Base-by-base conservation (phyloP, 2,797 vertebrate genomes). In the Fistularia commersonii region DNA sequence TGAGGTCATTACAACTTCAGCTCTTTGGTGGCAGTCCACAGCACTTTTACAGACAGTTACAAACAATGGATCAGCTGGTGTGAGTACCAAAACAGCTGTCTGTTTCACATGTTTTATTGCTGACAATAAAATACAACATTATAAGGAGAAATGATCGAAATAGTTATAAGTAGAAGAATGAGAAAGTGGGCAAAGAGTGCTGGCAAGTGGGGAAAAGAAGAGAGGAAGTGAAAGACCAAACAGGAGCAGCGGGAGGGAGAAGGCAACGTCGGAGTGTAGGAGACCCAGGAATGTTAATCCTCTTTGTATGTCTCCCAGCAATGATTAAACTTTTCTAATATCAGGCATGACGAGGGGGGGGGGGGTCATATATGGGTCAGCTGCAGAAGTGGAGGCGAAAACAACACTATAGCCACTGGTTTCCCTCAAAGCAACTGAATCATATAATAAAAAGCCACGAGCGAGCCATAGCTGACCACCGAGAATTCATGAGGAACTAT, bases 321-420 rank as follows among this genome's bases (percentile, higher is more conserved):
- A 83, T 89, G 77, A 88, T 89, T 87, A 88, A 88, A 88, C 80
- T 83, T 85, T 86, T 85, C 72, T 83, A 87, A 85, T 87, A 86
- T 89, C 76, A 79, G 76, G 74, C 77, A 73, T 76, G 80, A 85
- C 73, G 66, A 85, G 80, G 80, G 81, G 76, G 60, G 77, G 78
- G 62, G 44, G 44, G 74, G 79, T 88, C 78, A 83, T 49, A 81
- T 83, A 66, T 61, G 64, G 82, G 79, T 81, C 83, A 84, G 66
- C 64, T 69, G 77, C 57, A 61, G 57, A 67, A 76, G 50, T 77
- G 32, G 56, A 76, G 54, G 51, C 55, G 76, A 72, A 80, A 71
- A 75, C 57, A 72, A 59, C 55, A 47, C n/a, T 46, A 54, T 65
- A 75, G 60, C 67, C 4, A 23, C 4, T 23, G 23, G 23, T 23